Evolutionary conservation across 2,113 vertebrate species (phyloP).

Genomic region (Anguilla japonica): DNA sequence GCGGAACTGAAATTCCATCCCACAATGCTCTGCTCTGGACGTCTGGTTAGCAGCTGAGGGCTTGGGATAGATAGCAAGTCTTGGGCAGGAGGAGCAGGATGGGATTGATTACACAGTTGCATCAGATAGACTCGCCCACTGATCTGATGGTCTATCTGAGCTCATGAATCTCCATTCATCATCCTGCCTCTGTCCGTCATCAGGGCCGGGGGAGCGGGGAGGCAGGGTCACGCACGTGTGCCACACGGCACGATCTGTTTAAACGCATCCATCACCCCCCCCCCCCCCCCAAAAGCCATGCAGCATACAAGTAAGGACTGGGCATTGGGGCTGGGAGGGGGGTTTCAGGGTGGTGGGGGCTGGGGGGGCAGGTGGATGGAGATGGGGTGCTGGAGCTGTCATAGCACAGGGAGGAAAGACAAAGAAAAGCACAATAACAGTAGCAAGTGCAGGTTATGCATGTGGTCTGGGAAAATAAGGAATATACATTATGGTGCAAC

Average conservation of each 20-base stretch:
- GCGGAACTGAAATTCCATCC: slow-evolving; percentile 18
- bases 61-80: slow-evolving; percentile 38
- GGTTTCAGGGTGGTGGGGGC: too few relatives aligned
- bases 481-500: not conserved
- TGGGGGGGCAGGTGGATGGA: not conserved
- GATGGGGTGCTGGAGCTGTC: too few relatives aligned
- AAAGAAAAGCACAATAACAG: too few relatives aligned
- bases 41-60: slow-evolving; percentile 23
- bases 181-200: slow-evolving; percentile 60
- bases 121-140: slow-evolving; percentile 65
- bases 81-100: slow-evolving; percentile 40
- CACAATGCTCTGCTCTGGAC: slow-evolving; percentile 18
- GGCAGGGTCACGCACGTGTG: slow-evolving; percentile 33
- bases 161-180: slow-evolving; percentile 75
- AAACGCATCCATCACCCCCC: slow-evolving; percentile 39
- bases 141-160: slow-evolving; percentile 71
- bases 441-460: too few relatives aligned
- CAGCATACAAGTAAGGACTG: not conserved
- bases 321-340: too few relatives aligned
- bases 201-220: slow-evolving; percentile 33
- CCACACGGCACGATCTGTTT: slow-evolving; percentile 39
- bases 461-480: too few relatives aligned
- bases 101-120: slow-evolving; percentile 68
- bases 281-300: slow-evolving; percentile 25
- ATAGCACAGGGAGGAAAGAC: too few relatives aligned